phyloP scores from a whole-genome alignment of 2,797 vertebrate species.

The Vultur gryphus region DNA sequence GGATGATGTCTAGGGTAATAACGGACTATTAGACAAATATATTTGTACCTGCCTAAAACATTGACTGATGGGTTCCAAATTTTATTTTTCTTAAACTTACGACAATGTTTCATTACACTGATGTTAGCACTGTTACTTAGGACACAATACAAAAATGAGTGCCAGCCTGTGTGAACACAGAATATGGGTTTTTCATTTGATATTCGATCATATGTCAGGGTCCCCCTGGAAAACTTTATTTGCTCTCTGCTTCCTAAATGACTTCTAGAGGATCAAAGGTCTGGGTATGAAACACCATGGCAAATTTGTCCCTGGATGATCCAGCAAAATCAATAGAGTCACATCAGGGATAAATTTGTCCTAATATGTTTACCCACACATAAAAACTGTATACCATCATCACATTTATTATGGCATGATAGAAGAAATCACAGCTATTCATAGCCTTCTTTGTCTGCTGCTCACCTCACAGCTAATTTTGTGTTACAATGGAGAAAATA shows the following conservation, averaged over 20 bases:
- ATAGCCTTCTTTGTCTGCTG: background rate
- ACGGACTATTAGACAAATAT: background rate
- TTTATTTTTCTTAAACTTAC: background rate
- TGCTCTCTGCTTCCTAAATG: background rate
- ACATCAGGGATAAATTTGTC: background rate
- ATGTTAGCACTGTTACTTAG: background rate
- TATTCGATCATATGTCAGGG: background rate
- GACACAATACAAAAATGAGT: background rate
- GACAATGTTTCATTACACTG: background rate
- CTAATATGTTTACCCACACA: background rate
- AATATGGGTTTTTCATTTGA: background rate
- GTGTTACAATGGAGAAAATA: background rate
- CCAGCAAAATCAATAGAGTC: slow-evolving; percentile 1
- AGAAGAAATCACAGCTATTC: slow-evolving; percentile 9
- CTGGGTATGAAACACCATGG: background rate
- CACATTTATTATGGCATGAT: background rate
- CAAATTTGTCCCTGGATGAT: background rate
- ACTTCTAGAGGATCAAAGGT: background rate
- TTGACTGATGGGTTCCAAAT: background rate
- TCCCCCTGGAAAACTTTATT: background rate
- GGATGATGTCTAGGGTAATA: background rate
- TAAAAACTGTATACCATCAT: background rate
- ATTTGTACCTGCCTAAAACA: background rate
- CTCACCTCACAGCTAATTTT: background rate
- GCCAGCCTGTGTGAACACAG: background rate